These are phyloP conservation scores for Lasioglossum baleicum DNA, from an alignment of 1,140 invertebrate genomes.

Conservation along the genomic window DNA sequence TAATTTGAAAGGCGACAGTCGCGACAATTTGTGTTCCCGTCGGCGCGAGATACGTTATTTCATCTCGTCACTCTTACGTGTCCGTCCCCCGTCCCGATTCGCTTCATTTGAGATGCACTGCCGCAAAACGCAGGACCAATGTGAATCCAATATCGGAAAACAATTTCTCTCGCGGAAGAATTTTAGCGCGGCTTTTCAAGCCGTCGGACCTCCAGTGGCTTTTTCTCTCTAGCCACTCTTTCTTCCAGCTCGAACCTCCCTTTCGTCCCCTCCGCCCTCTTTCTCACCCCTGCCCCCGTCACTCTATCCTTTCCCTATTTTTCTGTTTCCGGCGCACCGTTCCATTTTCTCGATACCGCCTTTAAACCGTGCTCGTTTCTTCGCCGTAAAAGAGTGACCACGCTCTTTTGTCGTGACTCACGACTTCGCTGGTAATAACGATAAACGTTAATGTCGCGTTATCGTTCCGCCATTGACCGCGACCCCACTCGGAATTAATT, in stretches of 20 bases:
- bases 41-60: slow-evolving; percentile 37
- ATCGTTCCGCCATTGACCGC: slow-evolving; percentile 45
- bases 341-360: slow-evolving; percentile 62
- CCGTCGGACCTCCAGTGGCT: slow-evolving; percentile 63
- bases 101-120: slow-evolving; percentile 71
- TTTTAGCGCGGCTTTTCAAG: slow-evolving; percentile 69
- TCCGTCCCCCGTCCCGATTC: slow-evolving; percentile 35
- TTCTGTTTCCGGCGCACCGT: slow-evolving; percentile 54
- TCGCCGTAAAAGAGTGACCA: slow-evolving; percentile 57
- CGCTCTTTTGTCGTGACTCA: slow-evolving; percentile 60
- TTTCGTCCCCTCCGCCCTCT: slow-evolving; percentile 4
- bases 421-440: slow-evolving; percentile 57
- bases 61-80: slow-evolving; percentile 39
- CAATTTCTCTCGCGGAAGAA: slow-evolving; percentile 75
- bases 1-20: slow-evolving; percentile 11
- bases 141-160: slow-evolving; percentile 78
- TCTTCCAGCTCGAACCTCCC: slow-evolving; percentile 9
- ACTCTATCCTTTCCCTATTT: slow-evolving; percentile 34
- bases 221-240: slow-evolving; percentile 45
- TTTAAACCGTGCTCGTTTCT: slow-evolving; percentile 65
- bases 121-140: slow-evolving; percentile 68
- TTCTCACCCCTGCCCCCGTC: slow-evolving; percentile 4
- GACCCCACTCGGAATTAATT: slow-evolving; percentile 50
- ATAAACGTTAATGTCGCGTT: slow-evolving; percentile 64
- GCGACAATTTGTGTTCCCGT: slow-evolving; percentile 44